Evolutionary conservation across 2,888 invertebrate species (phyloP).

Genomic region (Catocala nupta): DNA sequence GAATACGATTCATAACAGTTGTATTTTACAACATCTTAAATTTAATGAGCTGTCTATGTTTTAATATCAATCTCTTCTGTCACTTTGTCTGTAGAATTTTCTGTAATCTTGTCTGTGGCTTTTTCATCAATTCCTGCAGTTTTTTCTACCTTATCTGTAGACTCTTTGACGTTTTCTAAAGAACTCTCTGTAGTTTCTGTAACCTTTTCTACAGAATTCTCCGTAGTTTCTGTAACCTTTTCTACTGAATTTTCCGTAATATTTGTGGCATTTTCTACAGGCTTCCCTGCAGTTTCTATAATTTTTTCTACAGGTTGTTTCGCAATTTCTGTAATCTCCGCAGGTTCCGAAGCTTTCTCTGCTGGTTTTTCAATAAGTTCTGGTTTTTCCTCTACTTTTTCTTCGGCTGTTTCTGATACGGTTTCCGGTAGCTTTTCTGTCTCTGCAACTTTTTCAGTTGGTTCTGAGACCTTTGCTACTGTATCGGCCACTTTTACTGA

Average conservation of each 20-base stretch:
- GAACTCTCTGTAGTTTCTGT: not conserved
- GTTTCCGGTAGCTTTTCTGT: slow-evolving; percentile 3
- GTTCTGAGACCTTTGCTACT: not conserved
- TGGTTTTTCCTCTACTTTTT: not conserved
- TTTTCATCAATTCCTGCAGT: slow-evolving; percentile 10
- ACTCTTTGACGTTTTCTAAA: not conserved
- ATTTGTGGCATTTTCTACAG: slow-evolving; percentile 2
- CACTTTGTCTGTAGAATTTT: slow-evolving; percentile 13
- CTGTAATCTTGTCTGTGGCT: slow-evolving; percentile 12
- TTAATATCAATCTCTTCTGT: slow-evolving; percentile 29
- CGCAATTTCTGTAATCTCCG: not conserved
- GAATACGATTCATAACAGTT: slow-evolving; percentile 19
- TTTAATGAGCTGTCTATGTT: slow-evolving; percentile 22
- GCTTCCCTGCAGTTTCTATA: slow-evolving; percentile 10
- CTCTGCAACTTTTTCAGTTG: slow-evolving; percentile 10
- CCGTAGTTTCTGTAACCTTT: slow-evolving; percentile 14
- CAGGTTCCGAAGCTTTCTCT: slow-evolving; percentile 6
- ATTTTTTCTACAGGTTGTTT: slow-evolving; percentile 5
- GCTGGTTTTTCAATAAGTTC: slow-evolving; percentile 4
- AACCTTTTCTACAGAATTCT: slow-evolving; percentile 12
- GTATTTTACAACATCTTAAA: slow-evolving; percentile 37
- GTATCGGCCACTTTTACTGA: not conserved
- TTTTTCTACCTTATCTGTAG: not conserved
- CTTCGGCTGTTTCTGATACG: not conserved
- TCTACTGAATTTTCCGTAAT: not conserved